Evolutionary conservation across 35 echinoderm and acorn worm species (phyloP).

Genomic region (Lytechinus pictus): DNA sequence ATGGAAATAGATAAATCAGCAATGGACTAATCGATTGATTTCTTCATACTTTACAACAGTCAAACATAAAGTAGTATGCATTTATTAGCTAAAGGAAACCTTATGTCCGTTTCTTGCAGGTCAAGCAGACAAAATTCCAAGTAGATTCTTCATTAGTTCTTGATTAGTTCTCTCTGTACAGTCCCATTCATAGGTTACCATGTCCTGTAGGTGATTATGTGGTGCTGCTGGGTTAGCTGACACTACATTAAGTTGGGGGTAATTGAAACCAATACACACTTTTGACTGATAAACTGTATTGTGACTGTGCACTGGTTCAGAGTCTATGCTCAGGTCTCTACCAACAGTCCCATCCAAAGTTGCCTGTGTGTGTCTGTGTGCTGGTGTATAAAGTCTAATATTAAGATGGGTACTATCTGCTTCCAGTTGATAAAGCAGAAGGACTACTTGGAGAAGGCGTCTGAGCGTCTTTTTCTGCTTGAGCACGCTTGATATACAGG

Average conservation of each 20-base stretch:
- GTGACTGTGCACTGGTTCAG: neutral
- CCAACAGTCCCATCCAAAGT: neutral
- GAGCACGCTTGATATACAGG: constrained; percentile 95
- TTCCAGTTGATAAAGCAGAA: constrained; percentile 82
- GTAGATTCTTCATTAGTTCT: neutral
- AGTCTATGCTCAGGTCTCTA: neutral
- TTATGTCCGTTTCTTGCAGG: neutral
- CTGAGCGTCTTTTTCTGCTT: constrained; percentile 78
- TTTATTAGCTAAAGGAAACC: neutral
- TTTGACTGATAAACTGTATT: neutral
- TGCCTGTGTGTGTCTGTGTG: neutral
- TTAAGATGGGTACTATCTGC: constrained; percentile 65
- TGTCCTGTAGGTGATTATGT: neutral
- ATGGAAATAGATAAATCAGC: too few relatives aligned
- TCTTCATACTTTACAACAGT: neutral
- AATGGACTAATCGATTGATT: neutral
- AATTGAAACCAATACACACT: neutral
- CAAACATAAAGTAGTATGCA: neutral
- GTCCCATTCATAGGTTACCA: neutral
- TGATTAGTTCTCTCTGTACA: neutral
- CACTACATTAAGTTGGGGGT: neutral
- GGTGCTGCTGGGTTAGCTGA: neutral
- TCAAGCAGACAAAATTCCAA: neutral
- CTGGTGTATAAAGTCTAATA: neutral
- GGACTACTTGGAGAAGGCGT: constrained; percentile 84